Evolutionary conservation across 2,888 invertebrate genomes (phyloP).

Genomic region (Stegana nigrithorax): DNA sequence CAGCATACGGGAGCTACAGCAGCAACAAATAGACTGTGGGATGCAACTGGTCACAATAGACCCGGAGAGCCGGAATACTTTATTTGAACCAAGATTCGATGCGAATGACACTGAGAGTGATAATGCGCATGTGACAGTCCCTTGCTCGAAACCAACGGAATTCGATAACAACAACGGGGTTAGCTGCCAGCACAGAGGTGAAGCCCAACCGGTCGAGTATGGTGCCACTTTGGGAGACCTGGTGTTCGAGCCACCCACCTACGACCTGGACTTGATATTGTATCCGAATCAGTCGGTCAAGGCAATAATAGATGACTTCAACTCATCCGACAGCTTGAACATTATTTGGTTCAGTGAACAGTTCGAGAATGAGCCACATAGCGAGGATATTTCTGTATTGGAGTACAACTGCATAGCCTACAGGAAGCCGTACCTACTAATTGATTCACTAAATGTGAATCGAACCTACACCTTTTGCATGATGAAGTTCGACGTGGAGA

Average conservation of each 20-base stretch:
- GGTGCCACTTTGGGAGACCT: too few species aligned
- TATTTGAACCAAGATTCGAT: too few species aligned
- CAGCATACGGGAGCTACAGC: background rate
- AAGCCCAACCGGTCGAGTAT: too few species aligned
- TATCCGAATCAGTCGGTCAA: slow-evolving; percentile 42
- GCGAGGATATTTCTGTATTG: slow-evolving; percentile 20
- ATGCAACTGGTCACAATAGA: background rate
- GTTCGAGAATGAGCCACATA: background rate
- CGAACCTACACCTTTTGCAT: slow-evolving; percentile 63
- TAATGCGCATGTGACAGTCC: background rate
- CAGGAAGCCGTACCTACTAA: slow-evolving; percentile 40
- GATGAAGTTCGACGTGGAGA: slow-evolving; percentile 34
- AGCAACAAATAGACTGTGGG: background rate
- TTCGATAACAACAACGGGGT: too few species aligned
- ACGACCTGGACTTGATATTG: slow-evolving; percentile 49
- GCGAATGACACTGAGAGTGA: background rate
- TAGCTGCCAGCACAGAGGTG: too few species aligned
- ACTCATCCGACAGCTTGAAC: slow-evolving; percentile 32
- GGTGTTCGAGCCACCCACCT: slow-evolving; percentile 48
- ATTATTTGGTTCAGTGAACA: slow-evolving; percentile 62
- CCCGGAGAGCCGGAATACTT: too few species aligned
- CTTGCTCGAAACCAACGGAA: background rate
- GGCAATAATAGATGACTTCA: slow-evolving; percentile 40
- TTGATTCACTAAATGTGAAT: slow-evolving; percentile 45
- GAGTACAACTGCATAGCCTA: slow-evolving; percentile 56